Percentiles rank a stretch among this genome's conserved stretches.
Conservation (phyloP, 2,888 invertebrate species). For the Dendrolimus pini region DNA sequence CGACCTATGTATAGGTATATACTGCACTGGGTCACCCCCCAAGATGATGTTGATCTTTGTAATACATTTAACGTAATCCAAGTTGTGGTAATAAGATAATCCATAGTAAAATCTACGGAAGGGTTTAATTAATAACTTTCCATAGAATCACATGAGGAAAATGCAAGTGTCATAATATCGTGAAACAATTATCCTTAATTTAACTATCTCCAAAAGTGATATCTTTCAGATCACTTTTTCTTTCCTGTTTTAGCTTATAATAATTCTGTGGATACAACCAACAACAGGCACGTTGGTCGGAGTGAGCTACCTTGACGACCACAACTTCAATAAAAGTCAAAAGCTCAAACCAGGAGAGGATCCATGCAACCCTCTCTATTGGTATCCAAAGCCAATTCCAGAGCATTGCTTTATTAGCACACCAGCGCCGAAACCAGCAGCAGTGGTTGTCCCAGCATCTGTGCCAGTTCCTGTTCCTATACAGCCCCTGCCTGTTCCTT, state of each 20-base stretch:
- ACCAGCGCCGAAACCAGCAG: slow-evolving; percentile 3
- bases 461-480: slow-evolving; percentile 19
- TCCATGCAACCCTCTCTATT: slow-evolving; percentile 55
- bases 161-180: too few species aligned
- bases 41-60: too few species aligned
- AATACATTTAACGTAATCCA: too few species aligned
- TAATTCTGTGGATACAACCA: slow-evolving; percentile 12
- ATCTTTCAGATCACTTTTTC: background rate
- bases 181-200: too few species aligned
- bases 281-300: slow-evolving; percentile 35
- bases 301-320: slow-evolving; percentile 31
- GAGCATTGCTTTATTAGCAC: slow-evolving; percentile 21
- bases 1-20: too few species aligned
- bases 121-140: too few species aligned
- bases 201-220: too few species aligned
- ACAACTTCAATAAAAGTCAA: slow-evolving; percentile 12
- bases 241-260: slow-evolving; percentile 27
- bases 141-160: too few species aligned
- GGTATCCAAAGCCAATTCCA: slow-evolving; percentile 42
- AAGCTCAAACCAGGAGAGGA: slow-evolving; percentile 22
- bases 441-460: slow-evolving; percentile 9
- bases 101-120: too few species aligned
- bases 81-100: too few species aligned
- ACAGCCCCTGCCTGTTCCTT: slow-evolving; percentile 10
- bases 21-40: too few species aligned